Base-by-base conservation (phyloP, 2,888 invertebrate genomes). In the Dicycla oo region DNA sequence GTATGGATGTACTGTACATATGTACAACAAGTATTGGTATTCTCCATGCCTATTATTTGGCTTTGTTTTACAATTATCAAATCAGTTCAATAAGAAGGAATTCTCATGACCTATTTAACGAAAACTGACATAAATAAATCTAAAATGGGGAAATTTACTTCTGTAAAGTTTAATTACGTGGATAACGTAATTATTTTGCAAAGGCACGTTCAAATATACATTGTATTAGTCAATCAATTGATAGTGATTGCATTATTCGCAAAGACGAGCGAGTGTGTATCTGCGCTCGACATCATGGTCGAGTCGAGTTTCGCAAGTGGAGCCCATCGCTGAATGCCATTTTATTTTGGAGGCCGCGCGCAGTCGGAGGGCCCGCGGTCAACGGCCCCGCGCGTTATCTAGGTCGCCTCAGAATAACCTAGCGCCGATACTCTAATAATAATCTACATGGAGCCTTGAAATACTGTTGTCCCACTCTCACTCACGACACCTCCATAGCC, bases 341-440 rank as follows among this genome's bases (percentile, higher is more conserved):
- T 95, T 94, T 94, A 94, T 94, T 96, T 95, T 95, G 94, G 95
- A 95, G 95, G 95, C 95, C 95, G 94, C 91, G 92, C 94, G 91
- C 93, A 90, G 91, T 89, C 93, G 89, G 94, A 95, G 95, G 95
- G 95, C 95, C 93, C 93, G 94, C 95, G 95, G 95, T 95, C 95
- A 96, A 91, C 95, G 95, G 95, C 95, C 95, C 95, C 95, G 86
- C 84, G 91, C 90, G 93, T 88, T 94, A 96, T 95, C 96, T 96
- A 95, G 96, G 96, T 95, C 95, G 94, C 91, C 94, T 95, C 93
- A 93, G 95, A 95, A 95, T 95, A 95, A 95, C 95, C 95, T 95
- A 96, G 95, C 94, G 94, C 95, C 95, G 93, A 95, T 95, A 95
- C 94, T 95, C 94, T 95, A 95, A 95, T 95, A 96, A 95, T 95